Conservation (phyloP, 2,113 vertebrate species). For the Heterotis niloticus region DNA sequence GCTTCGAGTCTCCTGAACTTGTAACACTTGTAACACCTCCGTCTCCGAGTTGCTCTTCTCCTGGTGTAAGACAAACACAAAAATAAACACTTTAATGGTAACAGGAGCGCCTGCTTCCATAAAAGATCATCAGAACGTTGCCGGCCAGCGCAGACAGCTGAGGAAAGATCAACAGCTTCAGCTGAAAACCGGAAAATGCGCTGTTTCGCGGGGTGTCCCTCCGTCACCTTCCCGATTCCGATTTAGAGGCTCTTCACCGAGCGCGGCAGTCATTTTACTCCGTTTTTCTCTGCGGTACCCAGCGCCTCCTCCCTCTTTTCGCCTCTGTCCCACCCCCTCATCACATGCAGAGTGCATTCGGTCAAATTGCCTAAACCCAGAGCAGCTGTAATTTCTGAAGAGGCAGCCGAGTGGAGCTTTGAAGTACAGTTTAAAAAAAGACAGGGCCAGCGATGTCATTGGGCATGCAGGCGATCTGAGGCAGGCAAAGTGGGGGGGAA, state of each 20-base stretch:
- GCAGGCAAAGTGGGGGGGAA: slow-evolving; percentile 45
- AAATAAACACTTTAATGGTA: no score
- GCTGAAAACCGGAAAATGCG: not conserved
- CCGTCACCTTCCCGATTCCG: slow-evolving; percentile 29
- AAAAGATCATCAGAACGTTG: not conserved
- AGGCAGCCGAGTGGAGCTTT: slow-evolving; percentile 62
- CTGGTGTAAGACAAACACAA: no score
- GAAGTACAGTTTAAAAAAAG: slow-evolving; percentile 44
- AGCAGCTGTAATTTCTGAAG: slow-evolving; percentile 70
- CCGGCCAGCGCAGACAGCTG: not conserved
- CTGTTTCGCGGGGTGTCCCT: not conserved
- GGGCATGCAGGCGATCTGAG: slow-evolving; percentile 43
- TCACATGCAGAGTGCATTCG: slow-evolving; percentile 55
- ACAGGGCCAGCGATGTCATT: slow-evolving; percentile 50
- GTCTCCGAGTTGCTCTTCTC: no score
- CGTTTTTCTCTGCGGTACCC: slow-evolving; percentile 43
- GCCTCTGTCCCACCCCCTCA: slow-evolving; percentile 42
- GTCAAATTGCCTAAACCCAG: slow-evolving; percentile 67
- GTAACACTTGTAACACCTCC: no score
- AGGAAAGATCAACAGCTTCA: not conserved
- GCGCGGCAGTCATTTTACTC: slow-evolving; percentile 64
- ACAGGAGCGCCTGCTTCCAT: no score
- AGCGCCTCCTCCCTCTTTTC: slow-evolving; percentile 37
- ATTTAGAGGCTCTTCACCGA: slow-evolving; percentile 48
- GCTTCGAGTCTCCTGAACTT: no score